A percentile compares a stretch with the other conserved stretches of the same genome.
Conservation (phyloP, 2,797 vertebrate species). For the Cacajao melanocephalus region DNA sequence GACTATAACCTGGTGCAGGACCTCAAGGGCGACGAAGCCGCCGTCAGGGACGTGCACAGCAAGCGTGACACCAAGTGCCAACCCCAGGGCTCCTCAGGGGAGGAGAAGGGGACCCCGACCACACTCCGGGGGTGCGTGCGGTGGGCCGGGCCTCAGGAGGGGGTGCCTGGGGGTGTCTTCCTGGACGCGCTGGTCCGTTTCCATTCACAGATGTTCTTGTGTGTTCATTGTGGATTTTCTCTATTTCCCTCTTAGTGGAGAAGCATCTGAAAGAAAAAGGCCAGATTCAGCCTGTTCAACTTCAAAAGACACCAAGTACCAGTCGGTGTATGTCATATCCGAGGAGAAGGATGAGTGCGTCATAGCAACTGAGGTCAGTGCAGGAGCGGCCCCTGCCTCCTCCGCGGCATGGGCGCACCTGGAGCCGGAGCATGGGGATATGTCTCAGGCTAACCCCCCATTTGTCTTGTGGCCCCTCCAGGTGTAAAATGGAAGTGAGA, state of each 20-base stretch:
- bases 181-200: rapidly evolving
- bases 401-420: not conserved
- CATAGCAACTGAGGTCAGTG: conserved; percentile 96
- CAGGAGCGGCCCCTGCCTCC: rapidly evolving
- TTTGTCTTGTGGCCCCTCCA: conserved; percentile 72
- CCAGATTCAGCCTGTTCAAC: conserved; percentile 89
- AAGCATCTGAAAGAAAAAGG: conserved; percentile 90
- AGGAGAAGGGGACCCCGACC: conserved; percentile 88
- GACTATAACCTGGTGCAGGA: conserved; percentile 98
- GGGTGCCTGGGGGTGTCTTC: not conserved
- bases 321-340: conserved; percentile 98
- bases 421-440: not conserved
- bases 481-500: conserved; percentile 89
- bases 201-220: rapidly evolving
- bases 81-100: conserved; percentile 87
- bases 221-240: not conserved
- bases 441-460: not conserved
- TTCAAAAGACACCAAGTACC: conserved; percentile 95
- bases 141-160: rapidly evolving
- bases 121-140: conserved; percentile 90
- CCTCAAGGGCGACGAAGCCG: conserved; percentile 89
- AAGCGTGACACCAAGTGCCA: conserved; percentile 90
- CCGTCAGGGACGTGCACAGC: conserved; percentile 86
- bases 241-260: conserved; percentile 82
- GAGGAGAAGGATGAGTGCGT: conserved; percentile 99